phyloP scores from a whole-genome alignment of 2,113 vertebrate genomes.

The Dipodomys stephensi region DNA sequence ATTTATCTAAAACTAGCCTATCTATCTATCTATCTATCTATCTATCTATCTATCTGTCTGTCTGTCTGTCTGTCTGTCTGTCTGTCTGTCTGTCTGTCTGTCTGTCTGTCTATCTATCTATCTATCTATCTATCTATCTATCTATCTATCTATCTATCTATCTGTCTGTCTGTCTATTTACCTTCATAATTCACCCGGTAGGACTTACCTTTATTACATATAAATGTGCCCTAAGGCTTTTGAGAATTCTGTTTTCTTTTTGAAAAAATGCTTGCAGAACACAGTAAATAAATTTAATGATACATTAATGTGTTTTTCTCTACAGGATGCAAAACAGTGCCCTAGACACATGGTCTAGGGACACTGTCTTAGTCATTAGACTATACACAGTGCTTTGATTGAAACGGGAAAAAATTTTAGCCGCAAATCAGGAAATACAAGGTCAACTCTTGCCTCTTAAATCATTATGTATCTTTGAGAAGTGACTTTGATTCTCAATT shows the following conservation, averaged over 20 bases:
- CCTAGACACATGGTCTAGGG: background rate
- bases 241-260: background rate
- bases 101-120: too few relatives aligned
- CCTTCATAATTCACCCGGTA: background rate
- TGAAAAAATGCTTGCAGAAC: background rate
- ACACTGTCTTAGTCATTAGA: background rate
- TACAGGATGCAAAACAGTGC: background rate
- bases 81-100: too few relatives aligned
- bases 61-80: too few relatives aligned
- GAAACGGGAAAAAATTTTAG: conserved; percentile 4
- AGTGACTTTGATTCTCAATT: background rate
- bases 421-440: conserved; percentile 11
- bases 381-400: background rate
- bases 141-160: too few relatives aligned
- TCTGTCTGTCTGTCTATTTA: too few relatives aligned
- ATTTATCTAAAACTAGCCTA: background rate
- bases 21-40: too few relatives aligned
- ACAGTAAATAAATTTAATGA: background rate
- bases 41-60: too few relatives aligned
- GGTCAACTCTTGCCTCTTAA: background rate
- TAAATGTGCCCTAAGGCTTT: background rate
- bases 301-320: background rate
- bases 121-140: too few relatives aligned
- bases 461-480: background rate
- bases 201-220: background rate